Base-by-base conservation (phyloP, 2,797 vertebrate species). In the Notolepis coatsorum region DNA sequence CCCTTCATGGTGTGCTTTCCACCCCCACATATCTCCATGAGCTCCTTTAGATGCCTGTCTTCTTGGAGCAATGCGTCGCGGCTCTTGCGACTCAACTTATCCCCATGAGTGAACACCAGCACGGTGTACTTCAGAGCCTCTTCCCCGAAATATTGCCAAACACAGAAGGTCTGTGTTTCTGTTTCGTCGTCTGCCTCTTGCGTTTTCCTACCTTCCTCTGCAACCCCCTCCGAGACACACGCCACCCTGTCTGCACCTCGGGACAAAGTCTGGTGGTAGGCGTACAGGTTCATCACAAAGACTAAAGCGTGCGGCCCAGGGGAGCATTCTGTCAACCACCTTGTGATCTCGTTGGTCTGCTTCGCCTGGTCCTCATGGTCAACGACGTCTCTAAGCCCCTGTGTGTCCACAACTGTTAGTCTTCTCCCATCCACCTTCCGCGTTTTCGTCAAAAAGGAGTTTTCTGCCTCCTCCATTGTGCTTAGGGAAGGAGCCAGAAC, bases 221-320 rank as follows among this genome's bases (percentile, higher is more conserved):
- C 20, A 7, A 2, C 38, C 24, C 17, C 10, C 15, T 55, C 15
- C 12, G 53, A 20, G 12, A 41, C 38, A 37, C 38, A 30, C 37
- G 27, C 10, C 23, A 30, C 53, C 21, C 23, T 41, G 38, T 55
- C 38, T 1, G 8, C 25, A 13, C 20, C 38, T 12, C 20, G n/a
- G 15, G 9, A 42, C 27, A 13, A 6, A 7, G 2, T 48, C 2
- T 23, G 15, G 0, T 73, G 76, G 58, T 71, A 71, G 33, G 69
- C 53, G 6, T 68, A 71, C 65, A 78, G 60, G 38, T 77, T 71
- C 7, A 66, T 72, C 17, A 84, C 84, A 18, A 84, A 47, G 35
- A 85, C 49, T 35, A 85, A 43, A 27, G 69, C 65, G 0, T 84
- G 79, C 15, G 84, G 79, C 17, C 81, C 81, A 0, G 84, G 81